Percentiles rank a stretch among this genome's conserved stretches.
phyloP scores from a whole-genome alignment of 1,140 invertebrate genomes.

The Drosophila sproati region DNA sequence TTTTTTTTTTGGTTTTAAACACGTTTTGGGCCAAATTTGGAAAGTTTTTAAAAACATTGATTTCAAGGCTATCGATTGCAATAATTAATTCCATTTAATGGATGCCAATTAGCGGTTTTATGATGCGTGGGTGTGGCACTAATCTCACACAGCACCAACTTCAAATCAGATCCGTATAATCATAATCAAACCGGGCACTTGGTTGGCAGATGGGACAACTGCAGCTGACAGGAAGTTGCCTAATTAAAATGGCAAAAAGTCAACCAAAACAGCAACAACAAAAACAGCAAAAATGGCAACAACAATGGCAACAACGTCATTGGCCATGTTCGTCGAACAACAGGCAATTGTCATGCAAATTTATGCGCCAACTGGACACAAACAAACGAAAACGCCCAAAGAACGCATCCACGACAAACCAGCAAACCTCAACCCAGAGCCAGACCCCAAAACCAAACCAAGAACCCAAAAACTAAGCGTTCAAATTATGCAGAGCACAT shows the following conservation, averaged over 20 bases:
- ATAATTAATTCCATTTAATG: constrained; percentile 6
- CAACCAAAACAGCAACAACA: constrained; percentile 34
- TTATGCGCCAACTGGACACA: constrained; percentile 64
- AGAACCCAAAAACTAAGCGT: constrained; percentile 54
- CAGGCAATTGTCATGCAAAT: constrained; percentile 67
- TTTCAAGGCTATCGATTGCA: background rate
- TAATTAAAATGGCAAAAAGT: constrained; percentile 78
- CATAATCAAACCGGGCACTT: constrained; percentile 41
- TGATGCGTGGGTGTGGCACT: background rate
- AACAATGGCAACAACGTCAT: constrained; percentile 26
- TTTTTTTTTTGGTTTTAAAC: background rate
- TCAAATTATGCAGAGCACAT: constrained; percentile 66
- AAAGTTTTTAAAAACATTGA: constrained; percentile 11
- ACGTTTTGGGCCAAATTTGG: constrained; percentile 8
- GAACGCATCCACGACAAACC: constrained; percentile 12
- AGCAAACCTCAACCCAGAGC: background rate
- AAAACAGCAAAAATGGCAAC: constrained; percentile 13
- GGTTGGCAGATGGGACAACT: constrained; percentile 3
- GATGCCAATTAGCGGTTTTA: background rate
- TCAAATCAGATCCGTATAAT: constrained; percentile 30
- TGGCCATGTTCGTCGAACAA: constrained; percentile 34
- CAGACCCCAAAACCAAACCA: constrained; percentile 40
- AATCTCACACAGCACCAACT: background rate
- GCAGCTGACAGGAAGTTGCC: constrained; percentile 63
- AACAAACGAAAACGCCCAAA: constrained; percentile 51